Evolutionary conservation across 2,797 vertebrate genomes (phyloP).

Genomic region (Mus caroli): DNA sequence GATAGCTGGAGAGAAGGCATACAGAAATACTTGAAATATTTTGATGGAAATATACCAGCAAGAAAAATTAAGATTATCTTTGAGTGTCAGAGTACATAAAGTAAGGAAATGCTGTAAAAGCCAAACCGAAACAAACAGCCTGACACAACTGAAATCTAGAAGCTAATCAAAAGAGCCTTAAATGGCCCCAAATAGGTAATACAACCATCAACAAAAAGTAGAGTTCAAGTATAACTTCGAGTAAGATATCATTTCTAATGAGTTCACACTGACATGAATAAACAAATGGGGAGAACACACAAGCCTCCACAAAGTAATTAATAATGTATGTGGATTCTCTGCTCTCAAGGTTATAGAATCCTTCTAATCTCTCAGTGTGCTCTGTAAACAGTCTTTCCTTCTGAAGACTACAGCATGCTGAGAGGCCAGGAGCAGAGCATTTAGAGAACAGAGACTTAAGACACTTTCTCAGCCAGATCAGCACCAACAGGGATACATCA

Average conservation of each 20-base stretch:
- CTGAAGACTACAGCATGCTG: background rate
- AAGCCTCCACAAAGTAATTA: constrained; percentile 1
- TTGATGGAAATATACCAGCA: constrained; percentile 82
- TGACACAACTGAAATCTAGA: background rate
- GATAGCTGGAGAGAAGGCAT: constrained; percentile 77
- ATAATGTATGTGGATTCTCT: constrained; percentile 13
- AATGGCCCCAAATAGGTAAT: background rate
- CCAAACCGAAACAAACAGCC: background rate
- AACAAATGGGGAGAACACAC: background rate
- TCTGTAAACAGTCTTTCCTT: background rate
- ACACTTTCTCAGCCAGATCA: background rate
- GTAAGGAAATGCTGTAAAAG: background rate
- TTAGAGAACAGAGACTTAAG: constrained; percentile 8
- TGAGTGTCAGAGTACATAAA: background rate
- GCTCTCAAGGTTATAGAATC: background rate
- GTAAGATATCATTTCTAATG: background rate
- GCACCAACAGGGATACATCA: background rate
- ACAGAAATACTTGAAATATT: constrained; percentile 84
- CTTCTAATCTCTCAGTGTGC: background rate
- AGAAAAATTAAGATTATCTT: constrained; percentile 29
- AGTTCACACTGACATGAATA: constrained; percentile 34
- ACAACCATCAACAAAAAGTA: background rate
- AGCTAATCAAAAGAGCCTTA: background rate
- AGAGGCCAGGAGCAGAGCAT: background rate
- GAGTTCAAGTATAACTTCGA: constrained; percentile 38